phyloP scores from a whole-genome alignment of 30 jellyfish, hydroid and myxozoan species.

The Pseudorhiza aurosa region DNA sequence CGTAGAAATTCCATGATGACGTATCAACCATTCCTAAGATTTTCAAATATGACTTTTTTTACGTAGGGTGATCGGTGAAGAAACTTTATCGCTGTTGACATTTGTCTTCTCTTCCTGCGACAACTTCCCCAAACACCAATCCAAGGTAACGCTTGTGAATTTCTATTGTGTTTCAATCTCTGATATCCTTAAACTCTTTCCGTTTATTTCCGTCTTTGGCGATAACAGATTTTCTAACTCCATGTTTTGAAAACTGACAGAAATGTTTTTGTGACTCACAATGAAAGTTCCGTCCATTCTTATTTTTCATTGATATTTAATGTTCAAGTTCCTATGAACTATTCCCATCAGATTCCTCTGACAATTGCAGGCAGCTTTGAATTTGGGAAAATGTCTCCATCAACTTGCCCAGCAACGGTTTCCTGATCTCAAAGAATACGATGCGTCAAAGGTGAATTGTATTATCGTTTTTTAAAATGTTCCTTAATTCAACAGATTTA shows the following conservation, averaged over 20 bases:
- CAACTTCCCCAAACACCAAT: slow-evolving; percentile 55
- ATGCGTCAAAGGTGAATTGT: background rate
- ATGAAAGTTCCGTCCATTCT: too few relatives aligned
- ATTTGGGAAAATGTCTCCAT: slow-evolving; percentile 50
- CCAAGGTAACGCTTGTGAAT: slow-evolving; percentile 23
- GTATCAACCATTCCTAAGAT: too few relatives aligned
- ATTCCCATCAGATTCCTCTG: too few relatives aligned
- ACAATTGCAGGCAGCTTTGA: slow-evolving; percentile 40
- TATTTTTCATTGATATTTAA: too few relatives aligned
- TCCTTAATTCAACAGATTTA: too few relatives aligned
- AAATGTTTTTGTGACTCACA: too few relatives aligned
- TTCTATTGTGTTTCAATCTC: background rate
- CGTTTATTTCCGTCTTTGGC: too few relatives aligned
- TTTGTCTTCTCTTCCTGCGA: slow-evolving; percentile 20
- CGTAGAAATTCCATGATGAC: too few relatives aligned
- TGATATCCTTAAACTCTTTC: background rate
- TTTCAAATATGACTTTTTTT: background rate
- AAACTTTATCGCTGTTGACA: slow-evolving; percentile 39
- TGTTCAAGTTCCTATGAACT: too few relatives aligned
- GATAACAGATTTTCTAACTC: too few relatives aligned
- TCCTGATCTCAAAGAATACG: slow-evolving; percentile 53
- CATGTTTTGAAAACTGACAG: too few relatives aligned
- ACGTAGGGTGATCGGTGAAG: slow-evolving; percentile 46
- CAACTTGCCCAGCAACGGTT: slow-evolving; percentile 54
- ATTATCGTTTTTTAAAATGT: too few relatives aligned